Conservation (phyloP, 2,797 vertebrate genomes). For the Carcharodon carcharias region DNA sequence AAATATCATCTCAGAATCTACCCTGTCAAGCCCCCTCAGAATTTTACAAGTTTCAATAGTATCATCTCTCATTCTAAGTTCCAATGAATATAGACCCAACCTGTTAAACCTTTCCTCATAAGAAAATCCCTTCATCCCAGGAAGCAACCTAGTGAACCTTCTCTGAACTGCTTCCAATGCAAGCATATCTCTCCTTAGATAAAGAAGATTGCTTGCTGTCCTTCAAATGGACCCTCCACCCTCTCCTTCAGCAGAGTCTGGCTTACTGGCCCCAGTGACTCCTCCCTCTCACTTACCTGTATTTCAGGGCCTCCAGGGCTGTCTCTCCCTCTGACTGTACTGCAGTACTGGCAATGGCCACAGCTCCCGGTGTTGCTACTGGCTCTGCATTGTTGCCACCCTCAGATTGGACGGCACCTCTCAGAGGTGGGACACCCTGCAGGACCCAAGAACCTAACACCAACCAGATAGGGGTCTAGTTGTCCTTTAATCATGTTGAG, state of each 20-base stretch:
- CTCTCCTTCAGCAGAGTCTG: no score
- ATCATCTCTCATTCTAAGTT: background rate
- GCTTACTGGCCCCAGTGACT: no score
- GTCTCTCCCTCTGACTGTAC: no score
- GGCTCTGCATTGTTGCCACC: background rate
- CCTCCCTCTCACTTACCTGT: no score
- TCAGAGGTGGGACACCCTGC: background rate
- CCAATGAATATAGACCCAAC: background rate
- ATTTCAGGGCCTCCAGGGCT: no score
- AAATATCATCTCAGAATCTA: background rate
- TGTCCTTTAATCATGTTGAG: background rate
- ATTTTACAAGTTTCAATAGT: background rate
- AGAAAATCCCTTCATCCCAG: background rate
- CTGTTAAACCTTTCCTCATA: background rate
- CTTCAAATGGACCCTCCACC: no score
- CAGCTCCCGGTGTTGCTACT: no score
- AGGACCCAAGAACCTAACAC: no score
- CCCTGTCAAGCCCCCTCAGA: background rate
- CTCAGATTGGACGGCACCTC: background rate
- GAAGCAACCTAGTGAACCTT: background rate
- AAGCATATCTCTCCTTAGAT: no score
- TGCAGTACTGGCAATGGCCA: no score
- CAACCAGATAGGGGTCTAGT: background rate
- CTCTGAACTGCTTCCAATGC: background rate
- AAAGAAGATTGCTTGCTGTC: no score